Conservation (phyloP, 2,888 invertebrate species). For the Acrobasis suavella region DNA sequence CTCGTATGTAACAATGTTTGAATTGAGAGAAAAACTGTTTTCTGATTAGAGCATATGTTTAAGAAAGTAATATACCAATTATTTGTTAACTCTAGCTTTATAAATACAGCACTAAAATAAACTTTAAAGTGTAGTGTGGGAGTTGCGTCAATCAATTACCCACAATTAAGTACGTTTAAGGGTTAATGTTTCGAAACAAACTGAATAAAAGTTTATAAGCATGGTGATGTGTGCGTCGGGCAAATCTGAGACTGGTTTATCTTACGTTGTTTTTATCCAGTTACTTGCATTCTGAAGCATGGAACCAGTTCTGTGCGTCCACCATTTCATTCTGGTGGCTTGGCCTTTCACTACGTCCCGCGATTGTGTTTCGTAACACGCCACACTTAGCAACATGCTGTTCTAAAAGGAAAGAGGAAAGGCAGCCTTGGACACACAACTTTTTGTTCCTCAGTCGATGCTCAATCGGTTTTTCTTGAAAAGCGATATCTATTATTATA, state of each 20-base stretch:
- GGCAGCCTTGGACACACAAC: conserved; percentile 47
- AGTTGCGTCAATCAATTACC: too few species aligned
- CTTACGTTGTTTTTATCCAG: conserved; percentile 75
- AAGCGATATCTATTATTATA: conserved; percentile 46
- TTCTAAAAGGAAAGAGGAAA: conserved; percentile 38
- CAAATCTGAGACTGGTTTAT: conserved; percentile 66
- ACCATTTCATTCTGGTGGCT: conserved; percentile 65
- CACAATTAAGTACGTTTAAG: background rate
- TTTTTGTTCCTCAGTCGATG: conserved; percentile 29
- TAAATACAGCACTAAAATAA: too few species aligned
- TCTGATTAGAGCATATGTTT: background rate
- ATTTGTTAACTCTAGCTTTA: background rate
- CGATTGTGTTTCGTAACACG: conserved; percentile 54
- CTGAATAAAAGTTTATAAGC: conserved; percentile 29
- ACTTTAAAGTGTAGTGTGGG: too few species aligned
- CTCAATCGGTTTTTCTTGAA: conserved; percentile 43
- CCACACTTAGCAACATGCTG: conserved; percentile 37
- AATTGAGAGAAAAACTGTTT: conserved; percentile 11
- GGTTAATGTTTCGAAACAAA: conserved; percentile 27
- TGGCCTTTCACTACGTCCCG: conserved; percentile 74
- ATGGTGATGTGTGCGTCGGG: conserved; percentile 26
- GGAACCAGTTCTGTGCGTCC: conserved; percentile 73
- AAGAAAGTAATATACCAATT: background rate
- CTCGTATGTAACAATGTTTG: conserved; percentile 25
- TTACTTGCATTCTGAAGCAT: conserved; percentile 79